Percentiles rank a stretch among this genome's conserved stretches.
phyloP scores from a whole-genome alignment of 2,797 vertebrate species.

The Anolis apletophallus region DNA sequence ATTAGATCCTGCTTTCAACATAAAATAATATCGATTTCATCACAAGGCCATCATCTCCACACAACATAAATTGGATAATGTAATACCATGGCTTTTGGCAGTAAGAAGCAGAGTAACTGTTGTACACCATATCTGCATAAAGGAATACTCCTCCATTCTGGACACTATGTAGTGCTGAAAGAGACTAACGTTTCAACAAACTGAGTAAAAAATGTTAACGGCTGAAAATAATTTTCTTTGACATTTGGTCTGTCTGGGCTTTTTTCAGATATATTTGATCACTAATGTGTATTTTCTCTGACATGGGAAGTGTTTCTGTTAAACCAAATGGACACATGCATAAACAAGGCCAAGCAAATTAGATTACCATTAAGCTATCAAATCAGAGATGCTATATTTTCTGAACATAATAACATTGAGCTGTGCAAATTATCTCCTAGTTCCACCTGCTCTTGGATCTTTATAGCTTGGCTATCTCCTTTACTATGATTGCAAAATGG shows the following conservation, averaged over 20 bases:
- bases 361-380: conserved; percentile 39
- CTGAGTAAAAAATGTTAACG: background rate
- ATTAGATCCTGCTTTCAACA: background rate
- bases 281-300: conserved; percentile 26
- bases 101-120: background rate
- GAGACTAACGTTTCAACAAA: conserved; percentile 28
- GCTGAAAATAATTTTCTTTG: background rate
- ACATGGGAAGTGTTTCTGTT: background rate
- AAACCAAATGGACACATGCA: conserved; percentile 40
- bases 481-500: conserved; percentile 52
- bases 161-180: background rate
- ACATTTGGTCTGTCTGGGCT: conserved; percentile 19
- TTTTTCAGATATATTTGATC: background rate
- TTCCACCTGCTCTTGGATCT: conserved; percentile 70
- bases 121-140: background rate
- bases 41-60: background rate
- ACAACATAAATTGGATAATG: background rate
- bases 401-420: conserved; percentile 49
- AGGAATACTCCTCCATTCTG: conserved; percentile 3
- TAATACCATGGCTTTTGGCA: conserved; percentile 3
- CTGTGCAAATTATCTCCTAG: conserved; percentile 58
- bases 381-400: conserved; percentile 25
- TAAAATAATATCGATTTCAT: background rate
- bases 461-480: conserved; percentile 59
- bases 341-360: conserved; percentile 49